A percentile compares a stretch with the other conserved stretches of the same genome.
Evolutionary conservation across 2,888 invertebrate genomes (phyloP).

Genomic region (Luffia ferchaultella): DNA sequence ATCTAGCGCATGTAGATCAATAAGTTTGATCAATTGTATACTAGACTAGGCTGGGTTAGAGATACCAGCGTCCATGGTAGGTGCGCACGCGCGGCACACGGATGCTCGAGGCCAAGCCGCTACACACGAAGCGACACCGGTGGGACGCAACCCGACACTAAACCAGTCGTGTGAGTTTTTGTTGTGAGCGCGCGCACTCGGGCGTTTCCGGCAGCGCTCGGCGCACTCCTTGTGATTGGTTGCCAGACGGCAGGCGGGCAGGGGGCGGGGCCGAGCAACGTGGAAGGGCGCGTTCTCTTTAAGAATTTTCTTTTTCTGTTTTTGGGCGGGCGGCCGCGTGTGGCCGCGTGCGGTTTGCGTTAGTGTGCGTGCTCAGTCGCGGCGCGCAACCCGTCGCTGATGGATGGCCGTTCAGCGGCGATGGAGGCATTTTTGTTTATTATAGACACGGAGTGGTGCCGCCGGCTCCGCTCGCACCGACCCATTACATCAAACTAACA

Average conservation of each 20-base stretch:
- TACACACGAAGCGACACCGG: slow-evolving; percentile 57
- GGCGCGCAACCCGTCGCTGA: slow-evolving; percentile 48
- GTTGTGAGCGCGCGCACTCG: slow-evolving; percentile 54
- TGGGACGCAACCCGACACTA: slow-evolving; percentile 68
- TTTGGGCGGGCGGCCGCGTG: slow-evolving; percentile 59
- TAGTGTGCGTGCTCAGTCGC: slow-evolving; percentile 30
- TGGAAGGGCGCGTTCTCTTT: slow-evolving; percentile 60
- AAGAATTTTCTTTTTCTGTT: slow-evolving; percentile 62
- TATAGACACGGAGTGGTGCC: background rate
- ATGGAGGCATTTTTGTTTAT: slow-evolving; percentile 30
- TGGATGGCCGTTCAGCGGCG: slow-evolving; percentile 41
- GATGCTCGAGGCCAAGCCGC: slow-evolving; percentile 27
- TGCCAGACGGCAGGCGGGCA: slow-evolving; percentile 26
- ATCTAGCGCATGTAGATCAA: background rate
- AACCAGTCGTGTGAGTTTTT: slow-evolving; percentile 63
- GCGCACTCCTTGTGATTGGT: slow-evolving; percentile 16
- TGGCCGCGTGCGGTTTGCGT: slow-evolving; percentile 16
- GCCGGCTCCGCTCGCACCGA: background rate
- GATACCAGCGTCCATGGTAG: slow-evolving; percentile 39
- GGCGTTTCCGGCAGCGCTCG: slow-evolving; percentile 42
- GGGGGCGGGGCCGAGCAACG: slow-evolving; percentile 35
- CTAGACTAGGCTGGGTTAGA: background rate
- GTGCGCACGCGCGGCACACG: slow-evolving; percentile 48
- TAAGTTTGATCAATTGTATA: slow-evolving; percentile 7
- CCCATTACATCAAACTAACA: background rate